Evolutionary conservation across 1,140 invertebrate genomes (phyloP), one percentile per base, ranked within the genome.

Genomic region (Mamestra configurata): DNA sequence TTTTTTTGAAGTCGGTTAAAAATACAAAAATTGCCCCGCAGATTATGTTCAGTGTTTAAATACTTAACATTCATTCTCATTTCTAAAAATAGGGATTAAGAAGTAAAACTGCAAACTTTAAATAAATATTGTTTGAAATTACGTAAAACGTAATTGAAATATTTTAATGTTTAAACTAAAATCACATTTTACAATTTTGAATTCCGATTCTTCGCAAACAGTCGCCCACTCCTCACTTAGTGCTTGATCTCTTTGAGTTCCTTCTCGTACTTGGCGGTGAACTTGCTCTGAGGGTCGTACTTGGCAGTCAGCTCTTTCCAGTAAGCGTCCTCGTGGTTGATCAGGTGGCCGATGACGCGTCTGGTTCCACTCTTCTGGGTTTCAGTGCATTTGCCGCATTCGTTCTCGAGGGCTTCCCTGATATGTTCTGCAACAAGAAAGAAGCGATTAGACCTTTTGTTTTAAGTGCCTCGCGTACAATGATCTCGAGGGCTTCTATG

Each of bases 401-500:
- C 95, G 31, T 96, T 97, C 80, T 96, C 93, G 1, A 97, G 80
- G 0, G 97, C 97, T 70, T 97, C 97, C 0, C 95, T 95, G n/a
- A 97, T 92, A 18, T 93, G 90, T 11, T 83, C 92, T 93, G 83
- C 31, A 79, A 79, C 31, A 64, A 80, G 46, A 40, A 70, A 68
- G 7, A 70, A 95, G 31, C 15, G 37, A 24, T n/a, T 31, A 31
- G 27, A 31, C 27, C 27, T 31, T n/a, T n/a, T 31, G 5, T 31
- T 31, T 31, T 31, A 31, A 31, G 27, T 31, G 27, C 1, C 5
- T 31, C 5, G 27, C 5, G 1, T 31, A 5, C 27, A 3, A 3
- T 31, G 27, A 3, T 31, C 1, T 31, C n/a, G n/a, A n/a, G n/a
- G n/a, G n/a, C n/a, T n/a, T n/a, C n/a, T n/a, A n/a, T n/a, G n/a